phyloP scores from a whole-genome alignment of 37 sponge, comb jelly and placozoan genomes.

The Ianthella basta region DNA sequence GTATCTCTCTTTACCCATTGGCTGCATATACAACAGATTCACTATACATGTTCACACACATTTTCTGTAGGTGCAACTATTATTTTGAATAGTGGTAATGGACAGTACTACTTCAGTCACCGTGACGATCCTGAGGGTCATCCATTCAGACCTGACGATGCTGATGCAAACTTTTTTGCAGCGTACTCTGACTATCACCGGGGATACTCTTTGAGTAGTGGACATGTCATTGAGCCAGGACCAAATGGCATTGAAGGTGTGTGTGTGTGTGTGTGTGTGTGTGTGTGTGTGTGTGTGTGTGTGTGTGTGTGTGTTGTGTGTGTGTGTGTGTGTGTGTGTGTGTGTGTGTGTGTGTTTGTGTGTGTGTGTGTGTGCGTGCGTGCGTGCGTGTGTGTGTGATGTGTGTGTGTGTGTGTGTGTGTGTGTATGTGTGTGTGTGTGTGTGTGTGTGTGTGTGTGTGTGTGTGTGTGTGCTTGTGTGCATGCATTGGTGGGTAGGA shows the following conservation, averaged over 20 bases:
- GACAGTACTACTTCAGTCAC: background rate
- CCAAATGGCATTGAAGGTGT: conserved; percentile 13
- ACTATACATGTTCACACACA: too few relatives aligned
- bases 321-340: background rate
- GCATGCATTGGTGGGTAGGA: too few relatives aligned
- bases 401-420: background rate
- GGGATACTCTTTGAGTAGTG: background rate
- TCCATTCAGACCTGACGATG: background rate
- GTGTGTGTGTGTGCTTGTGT: too few relatives aligned
- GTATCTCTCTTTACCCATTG: too few relatives aligned
- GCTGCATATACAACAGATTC: too few relatives aligned
- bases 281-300: too few relatives aligned
- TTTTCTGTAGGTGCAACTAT: conserved; percentile 14
- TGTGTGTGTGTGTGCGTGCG: too few relatives aligned
- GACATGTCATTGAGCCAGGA: background rate
- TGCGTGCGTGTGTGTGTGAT: background rate
- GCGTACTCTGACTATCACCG: conserved; percentile 24
- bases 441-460: background rate
- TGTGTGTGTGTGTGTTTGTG: background rate
- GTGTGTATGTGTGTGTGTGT: background rate
- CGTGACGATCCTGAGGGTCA: conserved; percentile 10
- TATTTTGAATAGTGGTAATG: background rate
- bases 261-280: too few relatives aligned
- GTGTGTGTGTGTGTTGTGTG: too few relatives aligned
- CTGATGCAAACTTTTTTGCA: background rate